Conservation (phyloP, 2,888 invertebrate genomes). For the Drosophila borborema region DNA sequence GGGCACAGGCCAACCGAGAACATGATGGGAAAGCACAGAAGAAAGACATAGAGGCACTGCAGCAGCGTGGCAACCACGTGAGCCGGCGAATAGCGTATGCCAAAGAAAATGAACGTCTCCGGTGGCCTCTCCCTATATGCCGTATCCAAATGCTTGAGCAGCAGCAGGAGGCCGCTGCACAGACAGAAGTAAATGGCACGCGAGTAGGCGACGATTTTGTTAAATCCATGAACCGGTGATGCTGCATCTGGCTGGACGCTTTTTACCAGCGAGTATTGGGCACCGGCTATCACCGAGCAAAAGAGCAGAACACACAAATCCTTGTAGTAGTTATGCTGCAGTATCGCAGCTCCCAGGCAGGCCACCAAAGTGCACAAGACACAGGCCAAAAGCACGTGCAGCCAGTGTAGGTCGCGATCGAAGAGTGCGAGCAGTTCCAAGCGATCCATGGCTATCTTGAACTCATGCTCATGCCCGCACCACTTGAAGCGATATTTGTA, state of each 20-base stretch:
- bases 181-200: constrained; percentile 97
- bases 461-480: constrained; percentile 82
- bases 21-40: constrained; percentile 96
- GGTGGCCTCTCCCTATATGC: constrained; percentile 69
- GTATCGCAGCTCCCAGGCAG: constrained; percentile 92
- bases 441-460: constrained; percentile 96
- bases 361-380: constrained; percentile 94
- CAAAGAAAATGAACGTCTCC: constrained; percentile 73
- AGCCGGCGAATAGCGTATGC: constrained; percentile 85
- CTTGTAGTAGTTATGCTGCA: constrained; percentile 94
- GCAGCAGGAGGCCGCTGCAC: constrained; percentile 88
- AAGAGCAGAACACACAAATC: constrained; percentile 97
- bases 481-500: constrained; percentile 84
- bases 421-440: constrained; percentile 95
- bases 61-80: constrained; percentile 89
- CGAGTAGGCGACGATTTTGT: constrained; percentile 96
- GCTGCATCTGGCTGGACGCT: constrained; percentile 99
- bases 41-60: constrained; percentile 91
- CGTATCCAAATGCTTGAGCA: constrained; percentile 78
- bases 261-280: constrained; percentile 98
- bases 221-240: constrained; percentile 99
- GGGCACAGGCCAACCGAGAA: constrained; percentile 98
- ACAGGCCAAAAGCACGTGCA: constrained; percentile 91
- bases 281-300: constrained; percentile 98
- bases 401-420: constrained; percentile 93